Base-by-base conservation (phyloP, 2,797 vertebrate species). In the Leptodactylus fallax region DNA sequence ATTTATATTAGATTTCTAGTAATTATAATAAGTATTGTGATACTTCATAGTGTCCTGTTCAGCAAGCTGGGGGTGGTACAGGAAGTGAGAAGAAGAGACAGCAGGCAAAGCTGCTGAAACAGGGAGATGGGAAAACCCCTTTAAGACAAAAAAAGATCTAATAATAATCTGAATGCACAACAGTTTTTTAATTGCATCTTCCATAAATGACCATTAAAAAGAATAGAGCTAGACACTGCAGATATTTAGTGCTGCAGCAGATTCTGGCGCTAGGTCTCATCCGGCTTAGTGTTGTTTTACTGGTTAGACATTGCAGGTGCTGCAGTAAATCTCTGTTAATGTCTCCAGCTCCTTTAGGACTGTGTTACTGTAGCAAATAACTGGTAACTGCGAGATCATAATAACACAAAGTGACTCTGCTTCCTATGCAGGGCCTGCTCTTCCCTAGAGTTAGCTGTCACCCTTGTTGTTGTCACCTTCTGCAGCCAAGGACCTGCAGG, bases 371-470 rank as follows among this genome's bases (percentile, higher is more conserved):
- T 16, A 53, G 71, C 56, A 87, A 47, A 60, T 16, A 76, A 83
- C 21, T 19, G 53, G 55, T 60, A 71, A 56, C 51, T 19, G 47
- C 16, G 17, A 56, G 56, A 79, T 27, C 21, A 55, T 6, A 67
- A 63, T 25, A 60, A 47, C 81, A 72, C 36, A 72, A 27, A 53
- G 74, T 21, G 83, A 72, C 23, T 47, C 63, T 85, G 12, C 78
- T 88, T 88, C 85, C 25, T n/a, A 81, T 81, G 83, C 83, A 81
- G 56, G 56, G 27, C 69, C n/a, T 74, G 67, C 71, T 81, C 67
- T 72, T 88, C 67, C 49, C 60, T 81, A 1, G 27, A 83, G 61
- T 55, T 79, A 25, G 76, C 63, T 85, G 74, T 82, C 81, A 78
- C 60, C 81, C 58, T 79, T 78, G 55, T 55, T 78, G 56, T 67